Percentiles rank a stretch among this genome's conserved stretches.
These are phyloP conservation scores for Caenorhabditis drosophilae DNA, from an alignment of 2,888 invertebrate species.

Conservation along the genomic window DNA sequence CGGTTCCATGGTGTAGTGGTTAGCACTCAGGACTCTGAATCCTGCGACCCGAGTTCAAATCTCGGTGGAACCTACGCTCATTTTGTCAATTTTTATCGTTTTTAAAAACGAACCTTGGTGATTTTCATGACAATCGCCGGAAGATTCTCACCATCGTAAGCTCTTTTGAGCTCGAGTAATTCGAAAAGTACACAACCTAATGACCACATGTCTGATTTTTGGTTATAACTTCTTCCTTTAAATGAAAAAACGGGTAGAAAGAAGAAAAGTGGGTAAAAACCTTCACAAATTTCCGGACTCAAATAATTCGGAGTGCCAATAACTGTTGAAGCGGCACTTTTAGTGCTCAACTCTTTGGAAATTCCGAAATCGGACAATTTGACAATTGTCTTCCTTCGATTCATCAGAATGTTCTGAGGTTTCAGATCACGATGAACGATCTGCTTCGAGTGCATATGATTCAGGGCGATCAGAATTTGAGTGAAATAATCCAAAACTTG, in stretches of 20 bases:
- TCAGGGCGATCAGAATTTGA: constrained; percentile 79
- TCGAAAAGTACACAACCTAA: constrained; percentile 84
- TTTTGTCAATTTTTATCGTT: background rate
- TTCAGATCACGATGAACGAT: constrained; percentile 84
- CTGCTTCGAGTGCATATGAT: constrained; percentile 81
- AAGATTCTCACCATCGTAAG: constrained; percentile 53
- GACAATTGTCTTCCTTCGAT: constrained; percentile 73
- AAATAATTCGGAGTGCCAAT: constrained; percentile 84
- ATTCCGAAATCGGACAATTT: constrained; percentile 57
- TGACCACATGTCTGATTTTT: constrained; percentile 86
- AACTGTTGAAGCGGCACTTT: constrained; percentile 73
- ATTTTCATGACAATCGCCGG: constrained; percentile 58
- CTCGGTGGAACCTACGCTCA: constrained; percentile 55
- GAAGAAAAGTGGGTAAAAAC: too few relatives aligned
- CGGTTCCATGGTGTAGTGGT: constrained; percentile 57
- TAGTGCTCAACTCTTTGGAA: constrained; percentile 70
- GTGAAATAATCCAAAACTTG: constrained; percentile 70
- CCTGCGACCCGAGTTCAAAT: constrained; percentile 61
- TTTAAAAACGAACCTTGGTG: constrained; percentile 29
- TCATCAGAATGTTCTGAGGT: constrained; percentile 85
- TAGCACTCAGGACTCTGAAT: constrained; percentile 61
- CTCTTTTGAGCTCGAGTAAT: constrained; percentile 42
- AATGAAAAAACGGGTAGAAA: too few relatives aligned
- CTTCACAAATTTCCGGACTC: constrained; percentile 84
- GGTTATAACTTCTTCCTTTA: constrained; percentile 72